These are phyloP conservation scores for Phortica okadai DNA, from an alignment of 2,888 invertebrate genomes.

Conservation along the genomic window DNA sequence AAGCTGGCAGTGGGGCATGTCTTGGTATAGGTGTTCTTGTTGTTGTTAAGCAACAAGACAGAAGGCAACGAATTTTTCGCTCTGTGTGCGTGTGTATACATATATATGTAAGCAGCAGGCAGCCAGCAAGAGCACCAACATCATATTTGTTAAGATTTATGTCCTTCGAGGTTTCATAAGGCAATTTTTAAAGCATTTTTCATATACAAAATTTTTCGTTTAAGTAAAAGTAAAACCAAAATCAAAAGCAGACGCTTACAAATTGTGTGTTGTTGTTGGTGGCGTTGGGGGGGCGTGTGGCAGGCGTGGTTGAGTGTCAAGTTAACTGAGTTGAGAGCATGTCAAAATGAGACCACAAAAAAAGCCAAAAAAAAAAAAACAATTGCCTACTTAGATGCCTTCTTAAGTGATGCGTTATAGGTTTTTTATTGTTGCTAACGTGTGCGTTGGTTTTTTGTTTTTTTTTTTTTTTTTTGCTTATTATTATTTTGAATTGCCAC, in stretches of 20 bases:
- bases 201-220: neutral
- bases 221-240: slow-evolving; percentile 55
- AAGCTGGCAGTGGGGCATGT: neutral
- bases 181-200: slow-evolving; percentile 54
- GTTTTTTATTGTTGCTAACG: neutral
- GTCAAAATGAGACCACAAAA: slow-evolving; percentile 13
- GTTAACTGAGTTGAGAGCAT: neutral
- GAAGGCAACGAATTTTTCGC: neutral
- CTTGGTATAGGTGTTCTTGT: slow-evolving; percentile 41
- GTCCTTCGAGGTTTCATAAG: slow-evolving; percentile 48
- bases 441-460: no score
- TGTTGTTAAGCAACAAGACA: no score
- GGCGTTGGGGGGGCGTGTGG: no score
- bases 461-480: no score
- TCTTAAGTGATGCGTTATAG: neutral
- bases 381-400: neutral
- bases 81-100: neutral
- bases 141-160: slow-evolving; percentile 62
- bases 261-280: neutral
- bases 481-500: no score
- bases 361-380: neutral
- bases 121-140: slow-evolving; percentile 2
- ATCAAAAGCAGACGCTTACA: neutral
- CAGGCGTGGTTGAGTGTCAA: no score
- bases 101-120: neutral